phyloP scores from a whole-genome alignment of 2,797 vertebrate species.

The Synaphobranchus kaupii region DNA sequence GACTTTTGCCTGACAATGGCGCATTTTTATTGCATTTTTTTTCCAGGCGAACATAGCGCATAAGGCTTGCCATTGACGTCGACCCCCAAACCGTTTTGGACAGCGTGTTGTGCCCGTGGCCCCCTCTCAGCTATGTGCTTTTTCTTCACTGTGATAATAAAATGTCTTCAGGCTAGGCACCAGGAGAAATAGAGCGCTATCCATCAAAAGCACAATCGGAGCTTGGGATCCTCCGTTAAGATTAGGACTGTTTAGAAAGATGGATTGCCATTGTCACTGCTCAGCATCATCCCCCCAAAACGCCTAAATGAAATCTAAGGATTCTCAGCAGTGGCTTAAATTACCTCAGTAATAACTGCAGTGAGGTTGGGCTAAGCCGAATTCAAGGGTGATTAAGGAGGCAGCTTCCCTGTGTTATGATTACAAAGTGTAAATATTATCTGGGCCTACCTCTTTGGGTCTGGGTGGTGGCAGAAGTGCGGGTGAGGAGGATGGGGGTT shows the following conservation, averaged over 20 bases:
- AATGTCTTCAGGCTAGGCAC: constrained; percentile 60
- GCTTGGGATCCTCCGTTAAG: constrained; percentile 77
- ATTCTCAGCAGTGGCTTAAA: constrained; percentile 75
- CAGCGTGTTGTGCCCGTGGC: background rate
- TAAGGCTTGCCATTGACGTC: background rate
- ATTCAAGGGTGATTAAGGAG: constrained; percentile 59
- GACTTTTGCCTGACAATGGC: background rate
- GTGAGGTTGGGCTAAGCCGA: constrained; percentile 49
- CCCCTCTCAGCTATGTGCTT: constrained; percentile 28
- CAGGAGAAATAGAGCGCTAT: constrained; percentile 63
- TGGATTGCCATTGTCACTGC: constrained; percentile 73
- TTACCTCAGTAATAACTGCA: constrained; percentile 64
- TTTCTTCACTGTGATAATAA: constrained; percentile 54
- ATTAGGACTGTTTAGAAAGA: constrained; percentile 81
- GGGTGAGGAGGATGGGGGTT: background rate
- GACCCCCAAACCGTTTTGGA: constrained; percentile 6
- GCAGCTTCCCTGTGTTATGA: constrained; percentile 51
- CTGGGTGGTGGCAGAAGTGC: constrained; percentile 10
- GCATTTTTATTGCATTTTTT: background rate
- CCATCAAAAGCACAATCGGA: constrained; percentile 73
- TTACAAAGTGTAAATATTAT: constrained; percentile 57
- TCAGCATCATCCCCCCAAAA: constrained; percentile 72
- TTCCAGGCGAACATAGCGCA: background rate
- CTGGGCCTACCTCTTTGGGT: constrained; percentile 36
- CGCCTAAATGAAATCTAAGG: constrained; percentile 74